These are phyloP conservation scores for Brachypterus glaber DNA, from an alignment of 2,888 invertebrate species.

Conservation along the genomic window DNA sequence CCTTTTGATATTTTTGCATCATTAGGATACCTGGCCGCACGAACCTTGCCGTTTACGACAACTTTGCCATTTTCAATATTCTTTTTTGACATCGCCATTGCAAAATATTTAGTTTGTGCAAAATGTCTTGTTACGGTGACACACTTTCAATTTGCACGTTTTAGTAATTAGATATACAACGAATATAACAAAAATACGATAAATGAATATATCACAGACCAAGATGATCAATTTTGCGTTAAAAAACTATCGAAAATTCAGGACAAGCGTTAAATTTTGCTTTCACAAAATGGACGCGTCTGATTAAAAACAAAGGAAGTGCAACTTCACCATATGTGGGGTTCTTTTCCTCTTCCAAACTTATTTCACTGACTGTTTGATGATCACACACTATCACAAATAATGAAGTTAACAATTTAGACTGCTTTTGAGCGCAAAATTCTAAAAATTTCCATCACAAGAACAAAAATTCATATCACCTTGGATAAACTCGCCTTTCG, in stretches of 20 bases:
- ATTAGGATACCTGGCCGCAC: constrained; percentile 3
- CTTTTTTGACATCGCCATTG: constrained; percentile 33
- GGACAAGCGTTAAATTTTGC: constrained; percentile 31
- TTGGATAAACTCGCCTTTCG: constrained; percentile 12
- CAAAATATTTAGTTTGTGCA: constrained; percentile 11
- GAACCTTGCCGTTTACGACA: constrained; percentile 11
- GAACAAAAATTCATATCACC: constrained; percentile 16
- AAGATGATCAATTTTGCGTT: constrained; percentile 35
- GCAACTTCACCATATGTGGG: constrained; percentile 28
- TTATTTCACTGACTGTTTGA: constrained; percentile 12
- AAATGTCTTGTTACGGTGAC: constrained; percentile 10
- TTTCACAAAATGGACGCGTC: constrained; percentile 40
- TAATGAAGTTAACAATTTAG: constrained; percentile 21
- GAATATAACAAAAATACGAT: constrained; percentile 11
- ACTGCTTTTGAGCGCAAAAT: constrained; percentile 34
- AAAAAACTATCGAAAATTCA: constrained; percentile 26
- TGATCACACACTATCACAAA: constrained; percentile 22
- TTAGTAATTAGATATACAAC: not conserved
- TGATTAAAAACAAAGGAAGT: constrained; percentile 34
- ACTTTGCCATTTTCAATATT: constrained; percentile 28
- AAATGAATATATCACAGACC: constrained; percentile 35
- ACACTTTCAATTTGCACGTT: constrained; percentile 5
- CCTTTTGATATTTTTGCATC: no score
- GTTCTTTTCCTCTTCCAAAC: constrained; percentile 15
- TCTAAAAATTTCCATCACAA: constrained; percentile 23